Evolutionary conservation across 2,888 invertebrate genomes (phyloP), one percentile per base, ranked within the genome.

Genomic region (Platycnemis pennipes): DNA sequence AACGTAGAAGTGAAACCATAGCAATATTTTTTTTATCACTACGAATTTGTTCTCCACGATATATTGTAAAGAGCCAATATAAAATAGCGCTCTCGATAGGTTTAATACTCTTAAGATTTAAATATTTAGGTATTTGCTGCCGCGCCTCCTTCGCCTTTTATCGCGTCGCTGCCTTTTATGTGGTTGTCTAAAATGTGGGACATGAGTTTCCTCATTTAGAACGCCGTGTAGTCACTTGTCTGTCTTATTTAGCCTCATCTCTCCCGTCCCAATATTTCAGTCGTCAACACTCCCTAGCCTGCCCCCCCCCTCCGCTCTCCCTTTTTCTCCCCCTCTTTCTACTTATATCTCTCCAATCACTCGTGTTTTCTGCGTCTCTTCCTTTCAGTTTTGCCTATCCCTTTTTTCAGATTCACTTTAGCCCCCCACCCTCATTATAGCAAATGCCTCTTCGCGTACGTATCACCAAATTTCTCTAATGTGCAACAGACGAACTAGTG

Each of bases 151-250:
- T 77, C 77, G 37, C 37, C 77, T 37, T 77, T 77, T 26, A 77
- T 77, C 77, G 77, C 31, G 37, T 77, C 0, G 77, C 77, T 77
- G 8, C 31, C 77, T 77, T 77, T 77, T 77, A 16, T 37, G 37
- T 11, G 37, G 31, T 37, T 26, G 37, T 13, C 31, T 11, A 13
- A 37, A 37, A 77, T 77, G 37, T 77, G 16, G 77, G 77, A 77
- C 37, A 77, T 77, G 77, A n/a, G 4, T 77, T 77, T 77, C 77
- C 37, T 77, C 37, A 77, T 77, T 77, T 77, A 77, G 77, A 77
- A 77, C 37, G 77, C 77, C 37, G 77, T 77, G 77, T 77, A 77
- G 77, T 37, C 19, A 37, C 77, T 77, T 77, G 77, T 77, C 77
- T 11, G 37, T 77, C 77, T 77, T 77, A 37, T 77, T 77, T 77